Conservation (phyloP, 1,140 invertebrate genomes). For the Octopus sinensis region DNA sequence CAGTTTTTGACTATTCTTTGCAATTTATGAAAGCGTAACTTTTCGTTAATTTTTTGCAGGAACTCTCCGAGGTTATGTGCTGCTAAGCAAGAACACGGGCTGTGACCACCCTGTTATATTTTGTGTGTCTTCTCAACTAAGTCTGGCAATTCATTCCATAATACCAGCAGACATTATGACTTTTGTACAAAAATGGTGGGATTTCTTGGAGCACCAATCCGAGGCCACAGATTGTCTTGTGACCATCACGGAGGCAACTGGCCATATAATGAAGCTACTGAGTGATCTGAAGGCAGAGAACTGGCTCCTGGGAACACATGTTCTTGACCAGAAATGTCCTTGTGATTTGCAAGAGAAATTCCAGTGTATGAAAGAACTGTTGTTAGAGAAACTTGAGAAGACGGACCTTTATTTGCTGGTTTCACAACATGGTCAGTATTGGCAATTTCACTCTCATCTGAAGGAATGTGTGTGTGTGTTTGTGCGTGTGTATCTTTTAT, state of each 20-base stretch:
- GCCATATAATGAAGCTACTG: too few relatives aligned
- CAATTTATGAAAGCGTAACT: neutral
- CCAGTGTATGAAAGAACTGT: neutral
- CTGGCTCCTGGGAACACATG: neutral
- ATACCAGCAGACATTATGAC: constrained; percentile 7
- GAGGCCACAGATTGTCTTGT: neutral
- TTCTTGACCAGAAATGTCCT: neutral
- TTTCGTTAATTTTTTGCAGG: constrained; percentile 20
- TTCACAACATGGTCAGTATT: too few relatives aligned
- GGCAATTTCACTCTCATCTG: too few relatives aligned
- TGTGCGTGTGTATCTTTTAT: too few relatives aligned
- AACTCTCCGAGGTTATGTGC: constrained; percentile 26
- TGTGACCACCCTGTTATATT: constrained; percentile 19
- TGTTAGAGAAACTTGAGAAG: neutral
- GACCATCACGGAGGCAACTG: too few relatives aligned
- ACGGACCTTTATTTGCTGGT: too few relatives aligned
- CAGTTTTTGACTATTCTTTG: neutral
- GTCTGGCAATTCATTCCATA: constrained; percentile 8
- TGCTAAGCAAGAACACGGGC: constrained; percentile 16
- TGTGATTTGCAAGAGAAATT: neutral
- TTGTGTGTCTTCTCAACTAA: constrained; percentile 19
- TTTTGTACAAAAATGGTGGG: constrained; percentile 9
- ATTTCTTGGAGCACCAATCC: neutral
- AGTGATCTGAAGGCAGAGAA: neutral
- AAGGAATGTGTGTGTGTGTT: too few relatives aligned